These are phyloP conservation scores for Pseudoips prasinana DNA, from an alignment of 2,888 invertebrate genomes.

Conservation along the genomic window DNA sequence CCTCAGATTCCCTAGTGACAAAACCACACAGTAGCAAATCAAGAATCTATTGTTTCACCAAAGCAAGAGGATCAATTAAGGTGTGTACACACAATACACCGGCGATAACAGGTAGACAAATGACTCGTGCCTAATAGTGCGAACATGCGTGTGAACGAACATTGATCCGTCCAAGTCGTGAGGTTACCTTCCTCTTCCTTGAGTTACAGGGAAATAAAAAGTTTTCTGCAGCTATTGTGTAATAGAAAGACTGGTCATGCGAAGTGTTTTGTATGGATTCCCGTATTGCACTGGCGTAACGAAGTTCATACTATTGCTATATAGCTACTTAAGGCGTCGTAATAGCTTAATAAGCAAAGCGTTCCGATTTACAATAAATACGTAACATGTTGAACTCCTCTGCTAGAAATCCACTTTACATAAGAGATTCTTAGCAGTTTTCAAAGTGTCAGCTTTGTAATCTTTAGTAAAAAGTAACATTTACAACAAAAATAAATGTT, in stretches of 20 bases:
- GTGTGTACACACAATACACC: constrained; percentile 20
- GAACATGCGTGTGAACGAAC: constrained; percentile 49
- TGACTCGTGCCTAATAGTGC: constrained; percentile 52
- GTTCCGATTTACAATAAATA: too few species aligned
- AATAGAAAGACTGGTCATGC: constrained; percentile 22
- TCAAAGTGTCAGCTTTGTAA: too few species aligned
- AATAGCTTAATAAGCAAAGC: too few species aligned
- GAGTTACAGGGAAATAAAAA: constrained; percentile 37
- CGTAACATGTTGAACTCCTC: too few species aligned
- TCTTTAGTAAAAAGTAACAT: too few species aligned
- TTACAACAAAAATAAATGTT: too few species aligned
- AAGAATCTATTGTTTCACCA: constrained; percentile 12
- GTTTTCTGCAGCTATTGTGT: constrained; percentile 38
- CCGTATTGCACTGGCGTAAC: too few species aligned
- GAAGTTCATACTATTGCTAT: too few species aligned
- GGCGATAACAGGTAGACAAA: constrained; percentile 34
- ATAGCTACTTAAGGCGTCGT: too few species aligned
- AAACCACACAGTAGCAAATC: constrained; percentile 22
- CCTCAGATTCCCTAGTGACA: constrained; percentile 3
- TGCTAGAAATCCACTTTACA: too few species aligned
- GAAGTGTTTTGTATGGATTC: constrained; percentile 18
- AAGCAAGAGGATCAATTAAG: constrained; percentile 25
- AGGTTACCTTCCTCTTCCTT: constrained; percentile 58
- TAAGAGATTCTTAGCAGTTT: too few species aligned
- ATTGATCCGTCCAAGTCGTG: constrained; percentile 38